These are phyloP conservation scores for Otocyon megalotis DNA, from an alignment of 2,113 vertebrate species.

Conservation along the genomic window DNA sequence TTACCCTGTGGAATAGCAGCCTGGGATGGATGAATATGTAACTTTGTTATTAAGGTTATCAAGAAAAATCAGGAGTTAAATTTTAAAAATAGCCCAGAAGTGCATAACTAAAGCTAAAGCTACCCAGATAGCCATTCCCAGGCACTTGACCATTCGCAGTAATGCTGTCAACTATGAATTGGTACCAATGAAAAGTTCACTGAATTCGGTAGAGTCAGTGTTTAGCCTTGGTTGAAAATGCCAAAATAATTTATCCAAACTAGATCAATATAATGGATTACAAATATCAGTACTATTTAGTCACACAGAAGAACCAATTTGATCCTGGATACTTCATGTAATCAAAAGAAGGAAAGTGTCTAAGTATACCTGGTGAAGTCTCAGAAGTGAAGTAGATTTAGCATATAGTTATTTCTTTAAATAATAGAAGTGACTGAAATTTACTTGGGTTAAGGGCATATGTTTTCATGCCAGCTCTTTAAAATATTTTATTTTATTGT, in stretches of 20 bases:
- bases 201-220: background rate
- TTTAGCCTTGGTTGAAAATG: background rate
- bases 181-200: background rate
- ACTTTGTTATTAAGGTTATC: background rate
- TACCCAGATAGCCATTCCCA: background rate
- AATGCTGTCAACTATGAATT: background rate
- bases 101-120: background rate
- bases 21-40: background rate
- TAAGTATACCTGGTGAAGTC: background rate
- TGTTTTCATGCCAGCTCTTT: background rate
- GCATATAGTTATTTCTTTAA: background rate
- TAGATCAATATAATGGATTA: background rate
- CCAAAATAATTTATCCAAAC: background rate
- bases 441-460: background rate
- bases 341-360: background rate
- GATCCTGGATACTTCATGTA: background rate
- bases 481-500: background rate
- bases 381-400: background rate
- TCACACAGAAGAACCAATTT: background rate
- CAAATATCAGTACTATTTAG: background rate
- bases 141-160: background rate
- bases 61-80: background rate
- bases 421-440: background rate
- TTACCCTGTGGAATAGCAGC: background rate
- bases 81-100: background rate